Evolutionary conservation across 2,888 invertebrate genomes (phyloP), one percentile per base, ranked within the genome.

Genomic region (Ophion obscuratus): DNA sequence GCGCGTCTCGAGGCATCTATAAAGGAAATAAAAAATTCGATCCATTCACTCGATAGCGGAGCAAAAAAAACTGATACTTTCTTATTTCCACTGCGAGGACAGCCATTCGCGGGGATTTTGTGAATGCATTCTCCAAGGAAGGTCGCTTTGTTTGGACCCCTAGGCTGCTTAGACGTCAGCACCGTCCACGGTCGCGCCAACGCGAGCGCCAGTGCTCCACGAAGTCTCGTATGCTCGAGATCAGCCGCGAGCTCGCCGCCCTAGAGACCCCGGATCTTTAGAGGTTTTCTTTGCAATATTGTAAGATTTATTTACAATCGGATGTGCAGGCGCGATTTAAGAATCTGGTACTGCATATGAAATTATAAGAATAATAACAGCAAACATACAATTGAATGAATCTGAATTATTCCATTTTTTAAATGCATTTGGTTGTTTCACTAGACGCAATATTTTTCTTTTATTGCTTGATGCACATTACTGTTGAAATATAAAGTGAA

Each of bases 161-260:
- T 44, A 10, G 27, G n/a, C 47, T 61, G 61, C 59, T 20, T 4
- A 70, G 78, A 47, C 68, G 59, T 59, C 78, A 68, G 80, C 79
- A 79, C 64, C n/a, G 27, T 71, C 79, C 47, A 20, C 24, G 31
- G 36, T 57, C 40, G 57, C 59, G 61, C 57, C 57, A 24, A 64
- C 66, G 57, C 66, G 6, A 40, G 59, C 14, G 36, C 24, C 80
- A 81, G 80, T 73, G 24, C 53, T 53, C 27, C n/a, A 66, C 40
- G 36, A 59, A 66, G 64, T 81, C 64, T 81, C 73, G 64, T 73
- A 57, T 66, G 57, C 57, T 80, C 14, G 4, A 53, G 27, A 44
- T 7, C 57, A 40, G 4, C 24, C 44, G 62, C 14, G 17, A 14
- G 17, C 53, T 53, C 53, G 53, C 0, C 3, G 14, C 17, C 17